These are phyloP conservation scores for Cryptus armator DNA, from an alignment of 2,888 invertebrate species.

Conservation along the genomic window DNA sequence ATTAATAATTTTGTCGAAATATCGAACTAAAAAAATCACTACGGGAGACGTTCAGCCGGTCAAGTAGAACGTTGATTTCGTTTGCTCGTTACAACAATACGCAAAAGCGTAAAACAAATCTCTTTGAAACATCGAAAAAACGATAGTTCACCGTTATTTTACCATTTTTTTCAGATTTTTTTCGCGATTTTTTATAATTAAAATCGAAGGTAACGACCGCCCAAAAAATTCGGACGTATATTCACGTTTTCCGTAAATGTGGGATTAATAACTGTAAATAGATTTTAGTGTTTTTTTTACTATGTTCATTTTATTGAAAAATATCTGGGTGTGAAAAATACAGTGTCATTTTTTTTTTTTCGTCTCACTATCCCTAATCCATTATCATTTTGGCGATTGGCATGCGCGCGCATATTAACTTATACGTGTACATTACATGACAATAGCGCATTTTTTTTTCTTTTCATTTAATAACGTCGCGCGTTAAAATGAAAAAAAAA, in stretches of 20 bases:
- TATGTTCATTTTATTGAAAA: constrained; percentile 83
- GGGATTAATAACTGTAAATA: background rate
- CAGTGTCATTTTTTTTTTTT: constrained; percentile 76
- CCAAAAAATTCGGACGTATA: no score
- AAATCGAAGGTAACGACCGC: no score
- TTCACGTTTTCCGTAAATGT: no score
- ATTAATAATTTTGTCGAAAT: background rate
- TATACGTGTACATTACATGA: constrained; percentile 34
- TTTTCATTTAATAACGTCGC: constrained; percentile 17
- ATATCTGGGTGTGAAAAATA: constrained; percentile 84
- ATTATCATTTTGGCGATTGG: constrained; percentile 77
- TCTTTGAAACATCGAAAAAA: no score
- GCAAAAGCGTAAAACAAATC: no score
- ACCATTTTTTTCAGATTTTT: no score
- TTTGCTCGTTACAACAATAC: no score
- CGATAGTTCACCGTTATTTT: no score
- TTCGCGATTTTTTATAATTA: no score
- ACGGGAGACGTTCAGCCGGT: no score
- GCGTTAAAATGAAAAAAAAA: constrained; percentile 11
- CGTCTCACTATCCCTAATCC: constrained; percentile 67
- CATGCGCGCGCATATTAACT: constrained; percentile 63
- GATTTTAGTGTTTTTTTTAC: constrained; percentile 66
- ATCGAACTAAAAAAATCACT: background rate
- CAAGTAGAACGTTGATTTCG: no score
- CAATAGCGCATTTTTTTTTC: constrained; percentile 31